Conservation (phyloP, 2,888 invertebrate species). For the Zonitis immaculata region DNA sequence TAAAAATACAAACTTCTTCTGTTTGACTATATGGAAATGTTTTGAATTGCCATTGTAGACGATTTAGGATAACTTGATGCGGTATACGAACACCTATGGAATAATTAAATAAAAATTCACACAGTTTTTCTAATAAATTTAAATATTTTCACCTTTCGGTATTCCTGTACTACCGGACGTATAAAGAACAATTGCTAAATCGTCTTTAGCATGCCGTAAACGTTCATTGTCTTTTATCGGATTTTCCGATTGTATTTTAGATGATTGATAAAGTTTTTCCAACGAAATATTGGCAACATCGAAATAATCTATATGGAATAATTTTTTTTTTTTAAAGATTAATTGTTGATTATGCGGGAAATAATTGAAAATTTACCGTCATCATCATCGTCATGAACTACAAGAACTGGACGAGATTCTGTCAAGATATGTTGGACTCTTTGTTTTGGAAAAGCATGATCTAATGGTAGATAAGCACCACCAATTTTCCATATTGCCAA, state of each 20-base stretch:
- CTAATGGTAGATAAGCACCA: slow-evolving; percentile 79
- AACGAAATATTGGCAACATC: slow-evolving; percentile 44
- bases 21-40: slow-evolving; percentile 67
- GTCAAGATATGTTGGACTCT: slow-evolving; percentile 71
- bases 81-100: slow-evolving; percentile 77
- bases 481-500: slow-evolving; percentile 77
- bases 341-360: too few species aligned
- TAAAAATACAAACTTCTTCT: slow-evolving; percentile 75
- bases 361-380: background rate
- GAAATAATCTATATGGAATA: slow-evolving; percentile 34
- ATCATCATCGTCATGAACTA: slow-evolving; percentile 63
- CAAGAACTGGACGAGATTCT: slow-evolving; percentile 67
- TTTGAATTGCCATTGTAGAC: slow-evolving; percentile 84
- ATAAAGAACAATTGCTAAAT: slow-evolving; percentile 69
- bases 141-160: slow-evolving; percentile 64
- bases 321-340: background rate
- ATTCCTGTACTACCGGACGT: slow-evolving; percentile 88
- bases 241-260: slow-evolving; percentile 43
- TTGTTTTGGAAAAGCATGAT: slow-evolving; percentile 64
- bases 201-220: slow-evolving; percentile 46
- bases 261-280: slow-evolving; percentile 51
- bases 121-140: background rate
- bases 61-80: slow-evolving; percentile 72
- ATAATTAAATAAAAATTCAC: slow-evolving; percentile 2
- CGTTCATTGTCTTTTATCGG: slow-evolving; percentile 25